These are phyloP conservation scores for Falcunculus frontatus DNA, from an alignment of 2,113 vertebrate genomes.

Conservation along the genomic window DNA sequence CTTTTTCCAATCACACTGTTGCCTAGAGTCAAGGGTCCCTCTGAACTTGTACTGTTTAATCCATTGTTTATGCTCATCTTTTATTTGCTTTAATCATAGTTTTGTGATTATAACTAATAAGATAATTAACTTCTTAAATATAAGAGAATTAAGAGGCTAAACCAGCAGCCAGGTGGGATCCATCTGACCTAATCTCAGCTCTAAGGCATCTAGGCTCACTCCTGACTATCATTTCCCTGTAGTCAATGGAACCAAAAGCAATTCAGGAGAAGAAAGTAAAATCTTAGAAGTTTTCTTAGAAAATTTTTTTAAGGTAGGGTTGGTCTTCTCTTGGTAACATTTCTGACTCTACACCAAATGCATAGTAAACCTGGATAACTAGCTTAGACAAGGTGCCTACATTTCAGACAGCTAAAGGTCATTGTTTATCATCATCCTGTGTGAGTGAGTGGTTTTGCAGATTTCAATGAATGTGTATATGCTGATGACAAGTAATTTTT, in stretches of 20 bases:
- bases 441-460: not conserved
- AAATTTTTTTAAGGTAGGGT: not conserved
- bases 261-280: not conserved
- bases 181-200: conserved; percentile 2
- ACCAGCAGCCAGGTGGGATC: not conserved
- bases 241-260: not conserved
- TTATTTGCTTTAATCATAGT: conserved; percentile 20
- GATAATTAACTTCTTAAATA: not conserved
- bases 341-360: not conserved
- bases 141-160: not conserved
- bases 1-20: not conserved
- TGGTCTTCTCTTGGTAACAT: not conserved
- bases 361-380: not conserved
- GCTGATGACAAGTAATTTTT: not conserved
- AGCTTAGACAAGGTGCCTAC: not conserved
- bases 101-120: conserved; percentile 16
- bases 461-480: not conserved
- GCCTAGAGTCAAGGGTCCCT: not conserved
- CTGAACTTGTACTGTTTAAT: not conserved
- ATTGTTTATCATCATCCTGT: fast-evolving
- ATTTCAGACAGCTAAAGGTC: not conserved
- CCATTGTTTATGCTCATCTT: not conserved
- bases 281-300: not conserved
- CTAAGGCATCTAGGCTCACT: not conserved
- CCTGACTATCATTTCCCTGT: not conserved